Evolutionary conservation across 2,797 vertebrate species (phyloP).

Genomic region (Sebastes umbrosus): DNA sequence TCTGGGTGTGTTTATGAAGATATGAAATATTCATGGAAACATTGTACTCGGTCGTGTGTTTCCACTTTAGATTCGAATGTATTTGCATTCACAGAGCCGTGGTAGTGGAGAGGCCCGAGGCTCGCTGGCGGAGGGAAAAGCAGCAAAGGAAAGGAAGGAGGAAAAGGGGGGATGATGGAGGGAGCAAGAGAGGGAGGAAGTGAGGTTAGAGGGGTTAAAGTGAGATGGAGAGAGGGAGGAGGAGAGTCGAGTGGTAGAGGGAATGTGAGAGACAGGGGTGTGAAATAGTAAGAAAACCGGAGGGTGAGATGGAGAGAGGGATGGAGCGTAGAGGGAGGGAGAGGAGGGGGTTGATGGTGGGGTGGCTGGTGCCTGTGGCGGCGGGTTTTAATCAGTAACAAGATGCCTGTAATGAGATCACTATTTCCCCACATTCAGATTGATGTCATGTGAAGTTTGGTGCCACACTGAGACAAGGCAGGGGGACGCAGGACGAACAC

Average conservation of each 20-base stretch:
- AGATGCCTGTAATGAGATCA: conserved; percentile 85
- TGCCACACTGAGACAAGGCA: conserved; percentile 69
- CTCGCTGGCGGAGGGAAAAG: conserved; percentile 48
- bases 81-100: conserved; percentile 72
- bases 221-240: conserved; percentile 16
- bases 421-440: conserved; percentile 82
- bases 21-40: conserved; percentile 79
- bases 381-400: conserved; percentile 85
- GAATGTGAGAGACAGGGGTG: conserved; percentile 46
- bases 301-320: conserved; percentile 21
- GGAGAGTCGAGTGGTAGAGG: neutral
- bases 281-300: conserved; percentile 36
- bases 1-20: conserved; percentile 64
- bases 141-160: conserved; percentile 40
- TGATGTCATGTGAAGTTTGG: conserved; percentile 82
- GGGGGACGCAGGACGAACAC: conserved; percentile 50
- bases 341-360: neutral
- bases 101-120: conserved; percentile 57
- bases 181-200: conserved; percentile 54
- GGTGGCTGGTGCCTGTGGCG: conserved; percentile 48
- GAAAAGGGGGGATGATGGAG: conserved; percentile 41
- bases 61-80: conserved; percentile 71
- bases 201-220: conserved; percentile 57
- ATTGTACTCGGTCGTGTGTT: conserved; percentile 67
- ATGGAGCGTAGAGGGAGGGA: conserved; percentile 7